phyloP scores from a whole-genome alignment of 2,113 vertebrate genomes.

The Oreocharis arfaki region DNA sequence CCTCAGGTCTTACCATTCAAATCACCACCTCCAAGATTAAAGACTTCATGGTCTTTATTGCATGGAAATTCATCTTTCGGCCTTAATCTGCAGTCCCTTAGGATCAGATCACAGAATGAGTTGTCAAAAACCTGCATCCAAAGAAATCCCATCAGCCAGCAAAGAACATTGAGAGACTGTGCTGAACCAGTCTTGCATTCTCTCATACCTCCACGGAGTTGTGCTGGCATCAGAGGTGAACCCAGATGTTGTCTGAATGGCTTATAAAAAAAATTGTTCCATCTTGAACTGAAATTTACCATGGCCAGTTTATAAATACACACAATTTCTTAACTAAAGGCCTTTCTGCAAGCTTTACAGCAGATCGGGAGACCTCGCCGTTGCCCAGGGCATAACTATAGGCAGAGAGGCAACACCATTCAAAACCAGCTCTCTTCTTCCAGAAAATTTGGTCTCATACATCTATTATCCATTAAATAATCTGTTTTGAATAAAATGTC shows the following conservation, averaged over 20 bases:
- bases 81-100: neutral
- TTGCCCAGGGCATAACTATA: neutral
- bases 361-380: neutral
- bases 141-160: neutral
- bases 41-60: neutral
- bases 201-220: rapidly evolving
- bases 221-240: neutral
- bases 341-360: neutral
- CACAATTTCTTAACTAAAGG: neutral
- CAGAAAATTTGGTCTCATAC: neutral
- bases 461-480: neutral
- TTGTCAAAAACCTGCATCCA: neutral
- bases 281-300: neutral
- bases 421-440: neutral
- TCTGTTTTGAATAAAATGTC: neutral
- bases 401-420: rapidly evolving
- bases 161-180: neutral
- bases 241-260: neutral
- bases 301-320: neutral
- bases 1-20: neutral
- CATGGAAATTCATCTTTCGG: neutral
- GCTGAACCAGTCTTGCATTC: neutral
- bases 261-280: neutral
- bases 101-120: neutral
- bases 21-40: neutral